Evolutionary conservation across 2,888 invertebrate genomes (phyloP).

Genomic region (Diloba caeruleocephala): DNA sequence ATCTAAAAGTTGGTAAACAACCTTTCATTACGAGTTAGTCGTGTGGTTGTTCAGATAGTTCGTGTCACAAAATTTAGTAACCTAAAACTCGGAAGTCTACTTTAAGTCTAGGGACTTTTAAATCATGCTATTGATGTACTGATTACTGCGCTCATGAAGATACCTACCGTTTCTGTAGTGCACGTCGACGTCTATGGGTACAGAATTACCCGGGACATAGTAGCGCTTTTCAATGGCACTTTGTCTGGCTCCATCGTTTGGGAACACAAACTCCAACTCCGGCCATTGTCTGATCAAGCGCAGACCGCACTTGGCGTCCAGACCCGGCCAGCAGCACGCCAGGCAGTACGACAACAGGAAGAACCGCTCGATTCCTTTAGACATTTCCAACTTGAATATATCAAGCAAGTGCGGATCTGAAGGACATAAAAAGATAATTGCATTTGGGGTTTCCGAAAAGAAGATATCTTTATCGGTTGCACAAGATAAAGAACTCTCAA

Average conservation of each 20-base stretch:
- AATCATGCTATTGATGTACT: too few species aligned
- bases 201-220: slow-evolving; percentile 89
- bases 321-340: slow-evolving; percentile 83
- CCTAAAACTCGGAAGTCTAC: too few species aligned
- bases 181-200: slow-evolving; percentile 92
- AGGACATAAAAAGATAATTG: slow-evolving; percentile 13
- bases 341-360: slow-evolving; percentile 82
- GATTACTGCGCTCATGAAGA: too few species aligned
- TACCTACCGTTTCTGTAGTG: slow-evolving; percentile 86
- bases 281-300: slow-evolving; percentile 90
- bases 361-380: slow-evolving; percentile 79
- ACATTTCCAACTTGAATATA: slow-evolving; percentile 79
- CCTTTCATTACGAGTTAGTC: too few species aligned
- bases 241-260: slow-evolving; percentile 78
- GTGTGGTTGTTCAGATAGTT: too few species aligned
- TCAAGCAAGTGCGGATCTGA: slow-evolving; percentile 80
- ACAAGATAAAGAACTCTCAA: slow-evolving; percentile 38
- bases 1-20: too few species aligned
- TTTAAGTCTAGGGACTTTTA: too few species aligned
- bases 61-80: too few species aligned
- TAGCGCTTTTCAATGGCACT: slow-evolving; percentile 69
- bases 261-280: slow-evolving; percentile 91
- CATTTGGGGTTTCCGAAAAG: background rate
- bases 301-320: slow-evolving; percentile 74
- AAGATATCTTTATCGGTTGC: slow-evolving; percentile 21